Percentiles rank a stretch among this genome's conserved stretches.
Evolutionary conservation across 1,140 invertebrate genomes (phyloP).

Genomic region (Mercenaria mercenaria): DNA sequence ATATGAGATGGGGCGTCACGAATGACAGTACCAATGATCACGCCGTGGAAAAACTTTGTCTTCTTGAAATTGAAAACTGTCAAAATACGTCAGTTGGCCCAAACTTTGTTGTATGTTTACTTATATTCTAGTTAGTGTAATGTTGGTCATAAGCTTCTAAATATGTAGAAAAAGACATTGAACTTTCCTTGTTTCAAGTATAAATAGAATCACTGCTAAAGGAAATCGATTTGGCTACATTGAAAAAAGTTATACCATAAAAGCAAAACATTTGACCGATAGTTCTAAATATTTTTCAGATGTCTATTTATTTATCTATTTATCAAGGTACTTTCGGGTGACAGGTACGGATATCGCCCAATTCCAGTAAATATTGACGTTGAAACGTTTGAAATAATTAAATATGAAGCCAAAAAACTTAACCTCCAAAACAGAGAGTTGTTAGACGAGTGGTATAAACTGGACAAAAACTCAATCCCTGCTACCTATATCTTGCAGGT

Average conservation of each 20-base stretch:
- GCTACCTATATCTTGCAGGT: slow-evolving; percentile 95
- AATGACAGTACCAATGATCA: slow-evolving; percentile 82
- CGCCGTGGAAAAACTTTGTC: slow-evolving; percentile 80
- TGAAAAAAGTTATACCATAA: no score
- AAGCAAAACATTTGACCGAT: no score
- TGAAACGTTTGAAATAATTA: slow-evolving; percentile 76
- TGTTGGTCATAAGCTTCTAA: no score
- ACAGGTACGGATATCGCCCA: slow-evolving; percentile 83
- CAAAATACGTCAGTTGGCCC: slow-evolving; percentile 84
- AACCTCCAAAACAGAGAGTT: slow-evolving; percentile 90
- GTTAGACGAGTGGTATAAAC: slow-evolving; percentile 97
- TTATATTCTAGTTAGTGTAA: no score
- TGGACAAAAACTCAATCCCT: slow-evolving; percentile 96
- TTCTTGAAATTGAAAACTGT: slow-evolving; percentile 83
- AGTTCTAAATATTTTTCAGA: no score
- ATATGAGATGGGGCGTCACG: slow-evolving; percentile 84
- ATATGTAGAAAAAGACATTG: no score
- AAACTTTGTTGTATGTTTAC: slow-evolving; percentile 83
- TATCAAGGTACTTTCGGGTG: slow-evolving; percentile 80
- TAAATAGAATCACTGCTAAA: no score
- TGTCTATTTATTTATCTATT: no score
- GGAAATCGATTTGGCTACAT: no score
- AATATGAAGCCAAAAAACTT: slow-evolving; percentile 58
- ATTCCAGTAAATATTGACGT: slow-evolving; percentile 75
- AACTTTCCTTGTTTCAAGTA: no score